phyloP scores from a whole-genome alignment of 2,888 invertebrate genomes.

The Diarsia dahlii region DNA sequence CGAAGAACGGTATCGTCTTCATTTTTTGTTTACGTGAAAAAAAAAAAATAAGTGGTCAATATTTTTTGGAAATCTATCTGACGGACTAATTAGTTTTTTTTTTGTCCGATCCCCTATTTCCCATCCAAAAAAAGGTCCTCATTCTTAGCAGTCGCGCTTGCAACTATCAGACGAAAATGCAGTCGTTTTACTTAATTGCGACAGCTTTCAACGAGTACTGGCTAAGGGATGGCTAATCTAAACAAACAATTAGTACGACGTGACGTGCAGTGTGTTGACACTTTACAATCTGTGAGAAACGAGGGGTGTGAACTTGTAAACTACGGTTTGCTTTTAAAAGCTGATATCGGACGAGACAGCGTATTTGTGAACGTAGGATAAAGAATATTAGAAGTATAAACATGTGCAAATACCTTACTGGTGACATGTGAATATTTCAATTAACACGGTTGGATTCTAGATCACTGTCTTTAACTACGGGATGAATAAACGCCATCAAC shows the following conservation, averaged over 20 bases:
- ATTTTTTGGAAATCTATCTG: too few species aligned
- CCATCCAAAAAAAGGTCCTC: too few species aligned
- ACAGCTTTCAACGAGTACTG: constrained; percentile 33
- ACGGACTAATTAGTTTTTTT: too few species aligned
- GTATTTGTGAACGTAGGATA: neutral
- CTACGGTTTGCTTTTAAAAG: constrained; percentile 21
- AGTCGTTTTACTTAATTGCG: constrained; percentile 47
- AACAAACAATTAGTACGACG: constrained; percentile 57
- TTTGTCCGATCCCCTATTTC: too few species aligned
- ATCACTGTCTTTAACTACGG: neutral
- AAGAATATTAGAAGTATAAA: neutral
- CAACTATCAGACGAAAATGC: neutral
- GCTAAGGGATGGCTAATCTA: constrained; percentile 36
- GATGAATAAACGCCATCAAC: too few species aligned
- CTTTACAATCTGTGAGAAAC: constrained; percentile 57
- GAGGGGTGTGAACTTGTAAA: constrained; percentile 47
- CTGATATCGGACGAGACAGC: constrained; percentile 1
- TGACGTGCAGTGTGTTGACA: constrained; percentile 51
- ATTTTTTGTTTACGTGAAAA: too few species aligned
- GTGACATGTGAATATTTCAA: neutral
- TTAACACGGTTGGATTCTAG: neutral
- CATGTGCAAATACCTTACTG: neutral
- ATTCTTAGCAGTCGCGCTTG: neutral
- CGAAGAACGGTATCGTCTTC: too few species aligned
- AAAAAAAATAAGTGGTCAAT: too few species aligned